phyloP scores from a whole-genome alignment of 1,140 invertebrate genomes.

The Zaprionus davidi region DNA sequence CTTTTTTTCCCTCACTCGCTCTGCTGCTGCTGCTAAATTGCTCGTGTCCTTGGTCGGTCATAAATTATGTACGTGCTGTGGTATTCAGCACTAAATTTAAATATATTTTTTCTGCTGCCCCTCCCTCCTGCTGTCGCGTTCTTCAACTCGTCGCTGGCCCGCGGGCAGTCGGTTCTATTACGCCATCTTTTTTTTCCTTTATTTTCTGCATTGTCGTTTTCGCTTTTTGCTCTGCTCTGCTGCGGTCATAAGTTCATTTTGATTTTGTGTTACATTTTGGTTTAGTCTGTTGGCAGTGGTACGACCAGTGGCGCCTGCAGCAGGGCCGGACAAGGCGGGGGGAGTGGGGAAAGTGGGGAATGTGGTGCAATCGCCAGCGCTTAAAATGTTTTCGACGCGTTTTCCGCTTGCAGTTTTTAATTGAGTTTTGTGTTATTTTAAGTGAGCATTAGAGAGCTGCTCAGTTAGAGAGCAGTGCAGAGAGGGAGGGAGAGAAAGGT shows the following conservation, averaged over 20 bases:
- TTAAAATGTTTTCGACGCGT: conserved; percentile 75
- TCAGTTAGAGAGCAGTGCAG: not conserved
- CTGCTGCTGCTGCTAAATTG: conserved; percentile 72
- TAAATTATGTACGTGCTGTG: conserved; percentile 83
- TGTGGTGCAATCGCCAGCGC: conserved; percentile 64
- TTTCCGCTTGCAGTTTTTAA: conserved; percentile 78
- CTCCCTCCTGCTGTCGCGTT: not conserved
- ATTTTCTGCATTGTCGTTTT: conserved; percentile 12
- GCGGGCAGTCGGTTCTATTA: not conserved
- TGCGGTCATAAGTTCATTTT: conserved; percentile 82
- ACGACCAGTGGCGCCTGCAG: conserved; percentile 49
- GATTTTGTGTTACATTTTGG: conserved; percentile 82
- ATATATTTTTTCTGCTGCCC: conserved; percentile 55
- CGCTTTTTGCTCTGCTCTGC: conserved; percentile 33
- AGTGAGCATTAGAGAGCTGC: conserved; percentile 66
- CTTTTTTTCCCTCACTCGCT: conserved; percentile 54
- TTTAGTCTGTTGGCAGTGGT: conserved; percentile 58
- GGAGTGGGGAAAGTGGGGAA: not conserved
- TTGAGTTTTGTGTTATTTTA: conserved; percentile 81
- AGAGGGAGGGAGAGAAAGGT: conserved; percentile 22
- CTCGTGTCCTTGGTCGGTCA: conserved; percentile 81
- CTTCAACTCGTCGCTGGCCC: too few relatives aligned
- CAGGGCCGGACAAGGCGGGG: conserved; percentile 25
- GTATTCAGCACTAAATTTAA: conserved; percentile 83
- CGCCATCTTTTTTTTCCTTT: conserved; percentile 21